Percentiles rank a stretch among this genome's conserved stretches.
Evolutionary conservation across 2,797 vertebrate species (phyloP).

Genomic region (Lepilemur ruficaudatus): DNA sequence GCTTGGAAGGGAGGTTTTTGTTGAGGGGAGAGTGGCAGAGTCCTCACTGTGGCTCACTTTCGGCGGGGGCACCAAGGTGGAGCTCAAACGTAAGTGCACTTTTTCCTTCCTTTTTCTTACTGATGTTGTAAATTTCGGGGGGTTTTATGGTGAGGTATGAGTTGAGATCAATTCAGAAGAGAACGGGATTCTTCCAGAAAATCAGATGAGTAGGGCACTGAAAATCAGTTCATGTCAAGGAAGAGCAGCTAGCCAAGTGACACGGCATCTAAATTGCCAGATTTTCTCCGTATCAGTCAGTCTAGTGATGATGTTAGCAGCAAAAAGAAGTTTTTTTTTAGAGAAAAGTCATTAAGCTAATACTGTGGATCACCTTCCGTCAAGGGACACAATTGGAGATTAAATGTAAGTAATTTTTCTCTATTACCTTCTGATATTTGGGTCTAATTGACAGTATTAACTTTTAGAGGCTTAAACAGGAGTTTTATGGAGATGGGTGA

Average conservation of each 20-base stretch:
- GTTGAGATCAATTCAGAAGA: neutral
- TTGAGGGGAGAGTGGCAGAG: neutral
- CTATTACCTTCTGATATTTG: neutral
- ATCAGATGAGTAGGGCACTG: neutral
- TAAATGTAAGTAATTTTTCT: slow-evolving; percentile 49
- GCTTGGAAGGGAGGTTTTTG: slow-evolving; percentile 42
- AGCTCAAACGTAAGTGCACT: slow-evolving; percentile 63
- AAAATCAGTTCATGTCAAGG: neutral
- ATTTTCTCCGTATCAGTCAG: neutral
- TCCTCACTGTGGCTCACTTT: slow-evolving; percentile 57
- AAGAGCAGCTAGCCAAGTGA: neutral
- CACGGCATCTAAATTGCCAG: neutral
- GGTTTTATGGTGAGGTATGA: neutral
- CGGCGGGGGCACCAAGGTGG: neutral
- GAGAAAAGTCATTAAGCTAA: neutral
- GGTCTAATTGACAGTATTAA: neutral
- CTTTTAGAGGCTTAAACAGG: neutral
- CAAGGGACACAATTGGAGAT: neutral
- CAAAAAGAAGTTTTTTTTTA: neutral
- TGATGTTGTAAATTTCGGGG: neutral
- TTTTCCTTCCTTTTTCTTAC: slow-evolving; percentile 25
- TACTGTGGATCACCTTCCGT: neutral
- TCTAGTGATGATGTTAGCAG: neutral
- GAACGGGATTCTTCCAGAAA: neutral
- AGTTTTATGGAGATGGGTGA: neutral